phyloP scores from a whole-genome alignment of 2,888 invertebrate genomes.

The Pandemis heparana region DNA sequence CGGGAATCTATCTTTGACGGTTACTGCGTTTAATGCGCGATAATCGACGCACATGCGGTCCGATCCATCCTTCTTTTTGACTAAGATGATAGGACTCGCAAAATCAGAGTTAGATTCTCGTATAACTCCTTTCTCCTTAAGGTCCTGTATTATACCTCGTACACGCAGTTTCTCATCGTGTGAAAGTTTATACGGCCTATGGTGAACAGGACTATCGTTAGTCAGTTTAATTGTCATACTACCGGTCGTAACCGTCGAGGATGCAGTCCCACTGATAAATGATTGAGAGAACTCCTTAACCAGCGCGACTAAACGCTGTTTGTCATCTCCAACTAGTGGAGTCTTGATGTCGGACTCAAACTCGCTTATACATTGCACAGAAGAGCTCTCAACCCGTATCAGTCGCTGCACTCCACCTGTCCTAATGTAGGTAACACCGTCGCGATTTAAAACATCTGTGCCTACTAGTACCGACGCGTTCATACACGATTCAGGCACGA shows the following conservation, averaged over 20 bases:
- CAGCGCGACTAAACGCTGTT: slow-evolving; percentile 25
- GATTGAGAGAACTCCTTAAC: slow-evolving; percentile 39
- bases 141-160: slow-evolving; percentile 44
- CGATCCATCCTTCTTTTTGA: slow-evolving; percentile 46
- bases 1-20: slow-evolving; percentile 6
- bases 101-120: slow-evolving; percentile 45
- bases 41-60: slow-evolving; percentile 41
- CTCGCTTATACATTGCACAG: not conserved
- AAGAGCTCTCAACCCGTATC: slow-evolving; percentile 4
- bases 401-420: slow-evolving; percentile 41
- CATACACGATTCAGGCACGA: slow-evolving; percentile 45
- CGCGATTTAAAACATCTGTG: slow-evolving; percentile 48
- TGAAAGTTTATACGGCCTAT: slow-evolving; percentile 45
- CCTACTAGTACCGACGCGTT: slow-evolving; percentile 47
- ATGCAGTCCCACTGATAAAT: slow-evolving; percentile 42
- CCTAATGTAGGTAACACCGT: slow-evolving; percentile 46
- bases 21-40: slow-evolving; percentile 3
- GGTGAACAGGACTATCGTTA: slow-evolving; percentile 25
- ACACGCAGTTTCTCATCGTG: slow-evolving; percentile 41
- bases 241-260: slow-evolving; percentile 46
- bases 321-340: slow-evolving; percentile 35
- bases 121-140: slow-evolving; percentile 45
- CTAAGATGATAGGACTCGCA: slow-evolving; percentile 45
- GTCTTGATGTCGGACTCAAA: slow-evolving; percentile 36
- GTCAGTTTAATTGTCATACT: slow-evolving; percentile 42